phyloP scores from a whole-genome alignment of 2,888 invertebrate species.

The Hirtodrosophila trivittata region DNA sequence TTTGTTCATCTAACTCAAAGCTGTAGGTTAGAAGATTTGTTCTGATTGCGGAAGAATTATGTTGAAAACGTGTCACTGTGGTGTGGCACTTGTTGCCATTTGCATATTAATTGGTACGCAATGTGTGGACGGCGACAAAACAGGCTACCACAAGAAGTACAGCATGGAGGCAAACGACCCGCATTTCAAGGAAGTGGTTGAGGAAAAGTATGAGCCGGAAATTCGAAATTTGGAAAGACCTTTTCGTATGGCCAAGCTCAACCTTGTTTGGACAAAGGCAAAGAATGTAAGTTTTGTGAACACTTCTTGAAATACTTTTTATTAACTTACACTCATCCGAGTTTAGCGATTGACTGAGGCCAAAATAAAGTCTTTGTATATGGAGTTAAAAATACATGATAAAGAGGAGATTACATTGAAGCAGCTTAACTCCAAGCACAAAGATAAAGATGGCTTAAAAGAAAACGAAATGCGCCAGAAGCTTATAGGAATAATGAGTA shows the following conservation, averaged over 20 bases:
- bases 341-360: constrained; percentile 90
- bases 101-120: constrained; percentile 47
- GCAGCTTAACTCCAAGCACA: constrained; percentile 91
- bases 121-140: constrained; percentile 64
- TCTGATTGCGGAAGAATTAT: constrained; percentile 41
- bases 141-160: constrained; percentile 74
- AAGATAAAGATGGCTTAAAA: constrained; percentile 93
- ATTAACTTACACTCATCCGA: background rate
- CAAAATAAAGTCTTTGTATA: constrained; percentile 93
- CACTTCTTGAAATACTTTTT: too few species aligned
- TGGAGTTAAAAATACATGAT: constrained; percentile 95
- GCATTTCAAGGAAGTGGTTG: constrained; percentile 63
- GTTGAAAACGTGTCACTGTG: constrained; percentile 43
- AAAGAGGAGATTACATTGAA: constrained; percentile 95
- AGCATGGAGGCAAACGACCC: constrained; percentile 79
- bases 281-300: constrained; percentile 89
- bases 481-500: constrained; percentile 91
- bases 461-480: constrained; percentile 92
- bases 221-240: constrained; percentile 91
- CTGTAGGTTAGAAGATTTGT: constrained; percentile 27
- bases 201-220: constrained; percentile 84
- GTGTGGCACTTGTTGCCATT: constrained; percentile 41
- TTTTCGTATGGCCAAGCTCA: constrained; percentile 95
- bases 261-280: constrained; percentile 95
- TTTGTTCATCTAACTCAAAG: constrained; percentile 6